A percentile compares a stretch with the other conserved stretches of the same genome.
phyloP scores from a whole-genome alignment of 1,140 invertebrate species.

The Drosophila lini region DNA sequence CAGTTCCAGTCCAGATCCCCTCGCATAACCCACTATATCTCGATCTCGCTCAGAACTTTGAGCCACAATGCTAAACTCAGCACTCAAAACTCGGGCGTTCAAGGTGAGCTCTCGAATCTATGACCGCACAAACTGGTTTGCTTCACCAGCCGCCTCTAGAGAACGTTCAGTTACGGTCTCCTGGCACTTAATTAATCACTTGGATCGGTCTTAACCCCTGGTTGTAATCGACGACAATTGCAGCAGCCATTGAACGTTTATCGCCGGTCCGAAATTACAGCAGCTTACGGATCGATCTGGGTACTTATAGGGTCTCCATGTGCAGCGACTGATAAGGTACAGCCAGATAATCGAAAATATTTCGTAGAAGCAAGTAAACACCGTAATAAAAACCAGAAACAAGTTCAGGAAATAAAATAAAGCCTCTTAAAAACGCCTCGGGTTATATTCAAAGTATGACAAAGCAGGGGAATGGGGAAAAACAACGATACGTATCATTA shows the following conservation, averaged over 20 bases:
- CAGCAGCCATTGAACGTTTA: conserved; percentile 48
- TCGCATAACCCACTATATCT: conserved; percentile 1
- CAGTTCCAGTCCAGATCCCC: conserved; percentile 41
- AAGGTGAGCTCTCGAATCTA: conserved; percentile 38
- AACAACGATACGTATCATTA: neutral
- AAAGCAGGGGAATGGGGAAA: conserved; percentile 9
- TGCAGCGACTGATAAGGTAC: conserved; percentile 13
- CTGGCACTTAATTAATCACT: conserved; percentile 27
- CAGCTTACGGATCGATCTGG: conserved; percentile 1
- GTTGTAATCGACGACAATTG: conserved; percentile 10
- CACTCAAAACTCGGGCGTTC: conserved; percentile 28
- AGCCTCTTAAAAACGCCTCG: neutral
- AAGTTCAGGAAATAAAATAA: conserved; percentile 22
- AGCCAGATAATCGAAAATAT: conserved; percentile 20
- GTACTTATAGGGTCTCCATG: conserved; percentile 22
- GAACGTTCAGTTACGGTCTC: conserved; percentile 26
- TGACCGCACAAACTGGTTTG: conserved; percentile 51
- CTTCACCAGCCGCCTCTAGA: conserved; percentile 4
- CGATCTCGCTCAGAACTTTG: conserved; percentile 29
- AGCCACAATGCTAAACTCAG: conserved; percentile 16
- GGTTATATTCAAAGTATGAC: neutral
- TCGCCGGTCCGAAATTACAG: conserved; percentile 23
- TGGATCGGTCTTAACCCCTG: conserved; percentile 12
- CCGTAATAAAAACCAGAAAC: conserved; percentile 10
- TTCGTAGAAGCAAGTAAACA: conserved; percentile 23